Percentiles rank a stretch among this genome's conserved stretches.
Evolutionary conservation across 2,888 invertebrate genomes (phyloP).

Genomic region (Lithosia quadra): DNA sequence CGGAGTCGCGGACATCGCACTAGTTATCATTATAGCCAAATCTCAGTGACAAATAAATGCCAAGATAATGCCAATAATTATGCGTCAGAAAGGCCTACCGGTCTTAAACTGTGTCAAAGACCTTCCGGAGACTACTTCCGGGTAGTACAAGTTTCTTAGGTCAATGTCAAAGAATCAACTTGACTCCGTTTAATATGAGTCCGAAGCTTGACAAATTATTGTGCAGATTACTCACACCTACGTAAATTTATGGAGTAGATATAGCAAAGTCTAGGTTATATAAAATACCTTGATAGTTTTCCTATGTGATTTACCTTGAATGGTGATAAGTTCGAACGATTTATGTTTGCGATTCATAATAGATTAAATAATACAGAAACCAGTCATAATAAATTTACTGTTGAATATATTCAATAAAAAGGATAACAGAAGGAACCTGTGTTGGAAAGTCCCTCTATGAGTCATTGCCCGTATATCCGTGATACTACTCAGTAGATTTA

Average conservation of each 20-base stretch:
- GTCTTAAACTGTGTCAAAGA: background rate
- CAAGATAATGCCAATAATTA: background rate
- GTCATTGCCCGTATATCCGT: background rate
- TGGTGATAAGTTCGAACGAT: background rate
- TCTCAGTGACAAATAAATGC: background rate
- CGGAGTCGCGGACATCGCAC: background rate
- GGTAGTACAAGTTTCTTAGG: background rate
- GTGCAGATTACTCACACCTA: background rate
- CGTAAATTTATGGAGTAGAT: background rate
- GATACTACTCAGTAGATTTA: background rate
- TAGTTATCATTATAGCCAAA: no score
- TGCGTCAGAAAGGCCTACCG: background rate
- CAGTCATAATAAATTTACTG: background rate
- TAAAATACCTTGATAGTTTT: constrained; percentile 13
- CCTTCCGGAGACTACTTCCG: background rate
- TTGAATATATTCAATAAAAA: background rate
- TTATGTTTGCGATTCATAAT: background rate
- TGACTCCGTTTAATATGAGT: background rate
- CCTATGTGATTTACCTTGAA: constrained; percentile 5
- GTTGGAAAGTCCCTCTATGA: background rate
- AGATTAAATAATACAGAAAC: background rate
- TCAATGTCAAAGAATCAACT: constrained; percentile 10
- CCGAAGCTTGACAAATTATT: background rate
- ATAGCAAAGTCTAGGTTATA: background rate
- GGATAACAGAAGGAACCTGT: background rate